Evolutionary conservation across 2,888 invertebrate species (phyloP).

Genomic region (Hypercompe scribonia): DNA sequence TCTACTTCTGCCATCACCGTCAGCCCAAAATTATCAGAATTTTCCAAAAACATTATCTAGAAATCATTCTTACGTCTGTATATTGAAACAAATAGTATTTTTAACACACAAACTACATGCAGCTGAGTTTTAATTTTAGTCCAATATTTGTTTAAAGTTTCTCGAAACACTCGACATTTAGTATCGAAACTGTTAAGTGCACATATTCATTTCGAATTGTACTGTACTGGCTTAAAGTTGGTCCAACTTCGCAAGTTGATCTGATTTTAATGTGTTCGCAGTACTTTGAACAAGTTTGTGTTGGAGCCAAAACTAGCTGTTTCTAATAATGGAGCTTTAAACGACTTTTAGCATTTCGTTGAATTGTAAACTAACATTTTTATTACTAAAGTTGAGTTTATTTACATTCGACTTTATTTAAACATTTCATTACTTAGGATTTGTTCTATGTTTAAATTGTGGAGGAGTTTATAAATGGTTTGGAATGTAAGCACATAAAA

Average conservation of each 20-base stretch:
- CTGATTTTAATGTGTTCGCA: slow-evolving; percentile 53
- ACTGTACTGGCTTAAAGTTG: slow-evolving; percentile 41
- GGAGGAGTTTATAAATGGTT: not conserved
- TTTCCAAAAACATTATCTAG: not conserved
- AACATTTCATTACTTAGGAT: too few species aligned
- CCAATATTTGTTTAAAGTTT: slow-evolving; percentile 8
- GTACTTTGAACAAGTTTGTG: slow-evolving; percentile 29
- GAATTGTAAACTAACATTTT: not conserved
- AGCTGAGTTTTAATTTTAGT: not conserved
- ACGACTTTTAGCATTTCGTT: slow-evolving; percentile 23
- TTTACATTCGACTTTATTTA: not conserved
- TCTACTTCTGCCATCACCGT: too few species aligned
- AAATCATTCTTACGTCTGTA: not conserved
- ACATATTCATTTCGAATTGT: slow-evolving; percentile 53
- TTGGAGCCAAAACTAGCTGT: slow-evolving; percentile 30
- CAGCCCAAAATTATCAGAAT: too few species aligned
- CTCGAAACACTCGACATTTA: slow-evolving; percentile 12
- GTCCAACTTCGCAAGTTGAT: slow-evolving; percentile 42
- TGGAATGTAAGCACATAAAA: not conserved
- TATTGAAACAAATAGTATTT: not conserved
- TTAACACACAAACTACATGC: not conserved
- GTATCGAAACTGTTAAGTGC: slow-evolving; percentile 17
- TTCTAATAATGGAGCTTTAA: slow-evolving; percentile 35
- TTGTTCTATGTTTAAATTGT: not conserved
- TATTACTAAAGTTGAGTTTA: not conserved